Evolutionary conservation across 2,797 vertebrate species (phyloP).

Genomic region (Melanotaenia nigrans): DNA sequence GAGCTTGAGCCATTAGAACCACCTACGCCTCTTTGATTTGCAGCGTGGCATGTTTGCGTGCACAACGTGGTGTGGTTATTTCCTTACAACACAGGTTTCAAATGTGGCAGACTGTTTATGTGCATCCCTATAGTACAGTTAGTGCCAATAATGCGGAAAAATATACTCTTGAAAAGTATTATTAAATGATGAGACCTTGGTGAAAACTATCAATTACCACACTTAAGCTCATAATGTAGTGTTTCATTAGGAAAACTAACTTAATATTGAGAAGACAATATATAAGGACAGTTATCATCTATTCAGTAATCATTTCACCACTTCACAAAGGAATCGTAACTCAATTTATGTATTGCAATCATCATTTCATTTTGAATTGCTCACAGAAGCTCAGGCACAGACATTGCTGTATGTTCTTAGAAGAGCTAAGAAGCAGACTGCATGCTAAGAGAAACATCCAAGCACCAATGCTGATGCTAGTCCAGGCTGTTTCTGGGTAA

Average conservation of each 20-base stretch:
- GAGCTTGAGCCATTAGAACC: slow-evolving; percentile 60
- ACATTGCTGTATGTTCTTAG: background rate
- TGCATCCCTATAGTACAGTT: background rate
- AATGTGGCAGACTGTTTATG: slow-evolving; percentile 13
- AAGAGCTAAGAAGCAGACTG: background rate
- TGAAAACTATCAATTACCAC: background rate
- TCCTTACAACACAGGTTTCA: slow-evolving; percentile 8
- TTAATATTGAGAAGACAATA: too few species aligned
- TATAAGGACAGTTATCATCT: background rate
- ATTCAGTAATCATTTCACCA: background rate
- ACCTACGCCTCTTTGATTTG: slow-evolving; percentile 53
- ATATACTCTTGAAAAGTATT: background rate
- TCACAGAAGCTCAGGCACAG: background rate
- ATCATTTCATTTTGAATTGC: background rate
- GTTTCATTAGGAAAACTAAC: background rate
- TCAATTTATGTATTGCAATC: background rate
- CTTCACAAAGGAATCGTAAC: background rate
- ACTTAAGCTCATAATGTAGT: background rate
- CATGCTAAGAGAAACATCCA: background rate
- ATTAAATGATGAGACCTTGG: background rate
- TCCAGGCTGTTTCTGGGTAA: background rate
- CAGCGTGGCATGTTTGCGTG: slow-evolving; percentile 29
- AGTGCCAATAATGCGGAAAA: background rate
- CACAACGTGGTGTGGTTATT: slow-evolving; percentile 1
- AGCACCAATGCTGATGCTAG: background rate